A percentile compares a stretch with the other conserved stretches of the same genome.
Evolutionary conservation across 2,888 invertebrate genomes (phyloP).

Genomic region (Hermodice carunculata): DNA sequence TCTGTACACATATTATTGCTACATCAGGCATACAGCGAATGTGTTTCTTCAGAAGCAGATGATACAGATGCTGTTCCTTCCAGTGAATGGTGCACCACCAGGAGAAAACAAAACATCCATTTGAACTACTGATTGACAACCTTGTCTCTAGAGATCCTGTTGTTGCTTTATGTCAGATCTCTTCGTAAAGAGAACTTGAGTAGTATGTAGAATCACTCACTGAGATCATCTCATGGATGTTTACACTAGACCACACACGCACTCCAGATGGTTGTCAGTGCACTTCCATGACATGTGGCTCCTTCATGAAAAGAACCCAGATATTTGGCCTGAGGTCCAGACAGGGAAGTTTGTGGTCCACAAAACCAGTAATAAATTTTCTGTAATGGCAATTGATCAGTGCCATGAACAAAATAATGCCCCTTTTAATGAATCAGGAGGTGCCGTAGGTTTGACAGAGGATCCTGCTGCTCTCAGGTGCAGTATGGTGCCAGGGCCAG

Average conservation of each 20-base stretch:
- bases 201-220: too few species aligned
- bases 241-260: not conserved
- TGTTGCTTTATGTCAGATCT: not conserved
- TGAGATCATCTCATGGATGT: too few species aligned
- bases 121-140: not conserved
- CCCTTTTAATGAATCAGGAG: too few species aligned
- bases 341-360: not conserved
- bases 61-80: not conserved
- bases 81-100: not conserved
- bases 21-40: not conserved
- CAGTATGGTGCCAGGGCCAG: too few species aligned
- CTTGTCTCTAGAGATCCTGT: not conserved
- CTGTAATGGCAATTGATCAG: conserved; percentile 1
- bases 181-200: not conserved
- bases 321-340: not conserved
- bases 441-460: too few species aligned
- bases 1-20: not conserved
- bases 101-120: too few species aligned
- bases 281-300: not conserved
- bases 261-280: not conserved
- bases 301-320: not conserved
- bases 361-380: conserved; percentile 6
- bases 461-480: too few species aligned
- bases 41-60: not conserved
- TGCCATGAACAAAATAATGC: conserved; percentile 7